A percentile compares a stretch with the other conserved stretches of the same genome.
These are phyloP conservation scores for Oxyteleia sp. DNA, from an alignment of 2,888 invertebrate species.

Conservation along the genomic window DNA sequence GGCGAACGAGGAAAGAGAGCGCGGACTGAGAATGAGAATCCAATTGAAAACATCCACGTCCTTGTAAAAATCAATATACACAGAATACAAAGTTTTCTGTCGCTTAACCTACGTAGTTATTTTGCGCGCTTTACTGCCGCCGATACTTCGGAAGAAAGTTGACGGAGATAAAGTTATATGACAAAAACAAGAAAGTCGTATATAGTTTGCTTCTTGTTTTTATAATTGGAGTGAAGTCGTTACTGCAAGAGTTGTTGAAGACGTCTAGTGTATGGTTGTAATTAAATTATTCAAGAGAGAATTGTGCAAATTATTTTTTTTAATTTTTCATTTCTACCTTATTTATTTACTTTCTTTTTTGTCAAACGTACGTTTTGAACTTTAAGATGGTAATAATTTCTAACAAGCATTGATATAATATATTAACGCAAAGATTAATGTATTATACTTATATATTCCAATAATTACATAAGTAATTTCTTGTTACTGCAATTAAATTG, in stretches of 20 bases:
- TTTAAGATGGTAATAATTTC: no score
- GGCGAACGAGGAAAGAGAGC: slow-evolving; percentile 23
- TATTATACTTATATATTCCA: no score
- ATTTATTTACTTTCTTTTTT: no score
- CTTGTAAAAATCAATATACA: slow-evolving; percentile 64
- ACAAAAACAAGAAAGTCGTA: slow-evolving; percentile 56
- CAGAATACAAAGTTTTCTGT: slow-evolving; percentile 64
- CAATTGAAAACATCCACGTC: slow-evolving; percentile 70
- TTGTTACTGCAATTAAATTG: no score
- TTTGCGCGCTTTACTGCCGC: slow-evolving; percentile 55
- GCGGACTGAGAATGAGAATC: slow-evolving; percentile 44
- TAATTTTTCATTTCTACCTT: no score
- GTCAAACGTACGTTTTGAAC: no score
- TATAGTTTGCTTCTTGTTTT: slow-evolving; percentile 53
- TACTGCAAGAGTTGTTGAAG: slow-evolving; percentile 63
- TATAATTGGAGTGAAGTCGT: slow-evolving; percentile 56
- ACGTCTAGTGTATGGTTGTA: slow-evolving; percentile 65
- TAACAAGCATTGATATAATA: no score
- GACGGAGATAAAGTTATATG: slow-evolving; percentile 44
- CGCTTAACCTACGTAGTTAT: slow-evolving; percentile 57
- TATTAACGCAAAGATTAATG: no score
- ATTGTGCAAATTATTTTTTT: no score
- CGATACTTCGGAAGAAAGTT: slow-evolving; percentile 55
- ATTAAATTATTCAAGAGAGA: slow-evolving; percentile 53
- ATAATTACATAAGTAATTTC: no score